These are phyloP conservation scores for Indicator indicator DNA, from an alignment of 2,113 vertebrate species.

Conservation along the genomic window DNA sequence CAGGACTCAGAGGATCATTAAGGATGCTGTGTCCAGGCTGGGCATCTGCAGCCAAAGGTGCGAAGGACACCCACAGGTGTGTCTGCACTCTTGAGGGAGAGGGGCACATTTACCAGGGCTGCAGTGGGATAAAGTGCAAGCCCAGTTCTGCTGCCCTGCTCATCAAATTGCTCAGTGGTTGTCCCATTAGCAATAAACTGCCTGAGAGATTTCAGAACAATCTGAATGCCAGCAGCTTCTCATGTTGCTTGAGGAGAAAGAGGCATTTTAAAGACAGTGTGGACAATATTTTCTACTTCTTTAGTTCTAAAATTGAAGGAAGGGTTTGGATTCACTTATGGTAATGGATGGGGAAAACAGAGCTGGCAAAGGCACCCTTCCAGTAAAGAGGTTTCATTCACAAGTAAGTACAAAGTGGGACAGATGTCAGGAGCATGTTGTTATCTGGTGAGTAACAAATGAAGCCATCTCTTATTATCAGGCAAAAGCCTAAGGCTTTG, in stretches of 20 bases:
- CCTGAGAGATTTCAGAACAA: neutral
- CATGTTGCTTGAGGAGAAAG: neutral
- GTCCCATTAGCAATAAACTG: neutral
- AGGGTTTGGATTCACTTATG: neutral
- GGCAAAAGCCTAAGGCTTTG: neutral
- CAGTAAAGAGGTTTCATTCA: neutral
- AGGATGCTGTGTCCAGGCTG: neutral
- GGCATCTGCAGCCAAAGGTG: neutral
- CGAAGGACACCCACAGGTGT: neutral
- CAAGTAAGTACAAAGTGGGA: neutral
- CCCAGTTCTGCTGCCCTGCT: neutral
- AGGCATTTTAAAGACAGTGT: neutral
- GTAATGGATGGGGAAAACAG: neutral
- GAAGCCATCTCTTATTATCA: neutral
- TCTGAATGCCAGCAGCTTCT: neutral
- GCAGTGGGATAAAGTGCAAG: neutral
- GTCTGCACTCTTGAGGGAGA: neutral
- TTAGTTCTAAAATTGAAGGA: neutral
- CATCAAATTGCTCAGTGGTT: neutral
- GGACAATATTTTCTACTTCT: neutral
- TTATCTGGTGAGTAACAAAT: neutral
- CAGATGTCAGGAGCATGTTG: neutral
- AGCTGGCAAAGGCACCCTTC: neutral
- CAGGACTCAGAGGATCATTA: neutral
- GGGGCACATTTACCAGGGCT: neutral